Evolutionary conservation across 2,113 vertebrate genomes (phyloP), one percentile per base, ranked within the genome.

Genomic region (Ictalurus punctatus): DNA sequence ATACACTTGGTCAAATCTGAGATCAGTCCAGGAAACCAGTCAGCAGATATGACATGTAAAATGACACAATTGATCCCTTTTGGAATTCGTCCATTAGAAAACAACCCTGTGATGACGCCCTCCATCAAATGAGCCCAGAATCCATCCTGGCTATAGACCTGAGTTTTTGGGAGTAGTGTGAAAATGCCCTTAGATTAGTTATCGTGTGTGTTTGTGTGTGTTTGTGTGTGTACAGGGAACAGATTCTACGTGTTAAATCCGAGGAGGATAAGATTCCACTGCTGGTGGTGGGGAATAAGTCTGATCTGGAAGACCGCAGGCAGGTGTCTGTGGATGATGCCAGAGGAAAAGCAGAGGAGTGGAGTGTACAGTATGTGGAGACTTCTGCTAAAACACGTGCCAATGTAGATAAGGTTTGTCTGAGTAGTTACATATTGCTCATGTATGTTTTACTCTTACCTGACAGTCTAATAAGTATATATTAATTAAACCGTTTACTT

Each of bases 341-440:
- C 34, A 86, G 87, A 54, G 81, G 40, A n/a, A 91, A 91, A 30
- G 87, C 84, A 74, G 91, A 91, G 63, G 91, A 91, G 90, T 96
- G 95, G 95, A 93, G 91, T 0, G 95, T 95, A 82, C 95, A 96
- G 89, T 96, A 96, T 16, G 95, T 95, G 0, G 95, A 96, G 92
- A 96, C 95, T 0, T 96, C 95, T 8, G 95, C 95, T 91, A 96
- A 96, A 92, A 96, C 95, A 59, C 93, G 95, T 89, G 95, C 95
- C 93, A 96, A 96, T 13, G 95, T 96, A 0, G 95, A 96, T 90
- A 95, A 96, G 95, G 95, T 96, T 52, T 4, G 25, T 86, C 21
- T 44, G 19, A 84, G 48, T 67, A 9, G 25, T 27, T 27, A 21
- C 37, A 54, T 80, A 10, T 63, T 67, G 30, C 52, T 52, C 6